Evolutionary conservation across 1,140 invertebrate species (phyloP), one percentile per base, ranked within the genome.

Genomic region (Apolygus lucorum): DNA sequence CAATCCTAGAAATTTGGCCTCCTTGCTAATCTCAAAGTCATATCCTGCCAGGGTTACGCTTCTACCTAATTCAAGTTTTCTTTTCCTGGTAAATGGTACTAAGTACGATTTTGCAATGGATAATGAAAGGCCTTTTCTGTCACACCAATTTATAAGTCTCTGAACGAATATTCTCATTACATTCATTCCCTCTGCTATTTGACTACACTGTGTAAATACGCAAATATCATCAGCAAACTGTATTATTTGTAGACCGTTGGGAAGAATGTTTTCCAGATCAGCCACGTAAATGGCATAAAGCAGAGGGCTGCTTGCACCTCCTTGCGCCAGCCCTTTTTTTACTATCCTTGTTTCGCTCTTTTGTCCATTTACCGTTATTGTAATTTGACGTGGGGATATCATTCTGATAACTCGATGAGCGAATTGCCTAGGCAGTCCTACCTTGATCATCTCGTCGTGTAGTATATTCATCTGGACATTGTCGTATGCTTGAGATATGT

Each of bases 191-290:
- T n/a, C n/a, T n/a, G n/a, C n/a, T n/a, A n/a, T n/a, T n/a, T n/a
- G n/a, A n/a, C n/a, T n/a, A n/a, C n/a, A n/a, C n/a, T n/a, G n/a
- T n/a, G n/a, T n/a, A n/a, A n/a, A 66, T 17, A 66, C 4, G 42
- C 64, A 66, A 13, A 66, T 29, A 24, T 66, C 64, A 22, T 66
- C 64, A 17, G 64, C 64, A 27, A 21, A 66, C 64, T 66, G 64
- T 14, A 66, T 2, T 2, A 66, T 66, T 1, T 66, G 14, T 11
- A 66, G n/a, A 22, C 28, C 26, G 42, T 28, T 29, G 4, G 25
- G 17, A 17, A 66, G 8, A 8, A 21, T 28, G 8, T 27, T 17
- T n/a, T 66, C 64, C n/a, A 66, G 28, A 66, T 66, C 64, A 2
- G 25, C 28, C 1, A 28, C 28, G 28, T 66, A 66, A 1, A 28